Conservation (phyloP, 2,113 vertebrate species). For the Gymnobelideus leadbeateri region DNA sequence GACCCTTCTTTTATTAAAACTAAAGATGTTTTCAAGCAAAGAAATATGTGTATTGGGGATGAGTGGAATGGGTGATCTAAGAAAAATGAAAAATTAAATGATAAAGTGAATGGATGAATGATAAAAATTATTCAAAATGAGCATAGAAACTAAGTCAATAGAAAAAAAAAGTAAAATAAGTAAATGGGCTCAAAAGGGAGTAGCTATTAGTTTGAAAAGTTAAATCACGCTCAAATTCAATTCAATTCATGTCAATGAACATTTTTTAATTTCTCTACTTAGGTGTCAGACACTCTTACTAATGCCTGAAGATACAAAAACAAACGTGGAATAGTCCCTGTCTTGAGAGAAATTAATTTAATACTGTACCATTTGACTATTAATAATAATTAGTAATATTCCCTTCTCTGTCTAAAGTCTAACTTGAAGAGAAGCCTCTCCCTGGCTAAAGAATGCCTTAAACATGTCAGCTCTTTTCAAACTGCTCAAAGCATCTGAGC, state of each 20-base stretch:
- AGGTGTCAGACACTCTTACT: background rate
- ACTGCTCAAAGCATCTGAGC: background rate
- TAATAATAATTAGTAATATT: background rate
- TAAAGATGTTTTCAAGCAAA: constrained; percentile 17
- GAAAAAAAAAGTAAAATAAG: constrained; percentile 1
- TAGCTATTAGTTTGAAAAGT: background rate
- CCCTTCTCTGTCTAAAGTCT: background rate
- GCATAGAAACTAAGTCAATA: background rate
- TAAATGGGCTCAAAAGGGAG: background rate
- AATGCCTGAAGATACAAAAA: background rate
- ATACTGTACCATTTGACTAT: background rate
- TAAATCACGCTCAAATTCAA: background rate
- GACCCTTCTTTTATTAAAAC: background rate
- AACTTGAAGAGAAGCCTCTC: background rate
- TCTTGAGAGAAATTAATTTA: background rate
- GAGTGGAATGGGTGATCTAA: no score
- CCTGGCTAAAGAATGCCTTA: background rate
- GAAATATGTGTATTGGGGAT: background rate
- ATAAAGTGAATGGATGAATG: background rate
- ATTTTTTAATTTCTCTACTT: background rate
- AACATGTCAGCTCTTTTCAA: background rate
- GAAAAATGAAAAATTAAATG: background rate
- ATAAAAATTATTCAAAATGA: background rate
- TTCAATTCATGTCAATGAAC: background rate
- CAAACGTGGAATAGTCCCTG: background rate